Evolutionary conservation across 2,113 vertebrate species (phyloP).

Genomic region (Strix aluco): DNA sequence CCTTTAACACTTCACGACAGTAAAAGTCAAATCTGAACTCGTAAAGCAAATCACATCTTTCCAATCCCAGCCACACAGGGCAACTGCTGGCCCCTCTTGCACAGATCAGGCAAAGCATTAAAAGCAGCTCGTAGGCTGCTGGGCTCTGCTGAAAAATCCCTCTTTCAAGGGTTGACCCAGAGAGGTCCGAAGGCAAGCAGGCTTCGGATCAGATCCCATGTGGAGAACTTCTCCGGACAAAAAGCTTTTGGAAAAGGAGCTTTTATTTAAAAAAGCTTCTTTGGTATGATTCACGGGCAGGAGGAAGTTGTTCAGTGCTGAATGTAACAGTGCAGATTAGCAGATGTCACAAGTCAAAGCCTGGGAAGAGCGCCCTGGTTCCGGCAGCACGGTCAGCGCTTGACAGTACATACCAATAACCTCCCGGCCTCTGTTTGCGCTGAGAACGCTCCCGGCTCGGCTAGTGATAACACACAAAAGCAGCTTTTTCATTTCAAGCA

Average conservation of each 20-base stretch:
- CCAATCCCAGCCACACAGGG: accelerated
- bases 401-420: background rate
- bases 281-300: accelerated
- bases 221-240: background rate
- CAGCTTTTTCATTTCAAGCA: background rate
- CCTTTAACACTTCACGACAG: accelerated
- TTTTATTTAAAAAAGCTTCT: background rate
- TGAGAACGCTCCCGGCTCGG: background rate
- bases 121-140: background rate
- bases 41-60: background rate
- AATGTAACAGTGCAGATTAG: background rate
- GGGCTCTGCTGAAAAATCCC: background rate
- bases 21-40: background rate
- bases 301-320: background rate
- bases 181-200: background rate
- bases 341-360: background rate
- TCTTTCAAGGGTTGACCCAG: background rate
- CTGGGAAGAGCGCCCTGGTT: background rate
- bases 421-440: background rate
- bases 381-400: background rate
- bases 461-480: background rate
- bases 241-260: background rate
- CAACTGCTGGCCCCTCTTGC: background rate
- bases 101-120: background rate
- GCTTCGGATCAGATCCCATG: background rate